Evolutionary conservation across 2,888 invertebrate genomes (phyloP).

Genomic region (Rugalucina vietnamica): DNA sequence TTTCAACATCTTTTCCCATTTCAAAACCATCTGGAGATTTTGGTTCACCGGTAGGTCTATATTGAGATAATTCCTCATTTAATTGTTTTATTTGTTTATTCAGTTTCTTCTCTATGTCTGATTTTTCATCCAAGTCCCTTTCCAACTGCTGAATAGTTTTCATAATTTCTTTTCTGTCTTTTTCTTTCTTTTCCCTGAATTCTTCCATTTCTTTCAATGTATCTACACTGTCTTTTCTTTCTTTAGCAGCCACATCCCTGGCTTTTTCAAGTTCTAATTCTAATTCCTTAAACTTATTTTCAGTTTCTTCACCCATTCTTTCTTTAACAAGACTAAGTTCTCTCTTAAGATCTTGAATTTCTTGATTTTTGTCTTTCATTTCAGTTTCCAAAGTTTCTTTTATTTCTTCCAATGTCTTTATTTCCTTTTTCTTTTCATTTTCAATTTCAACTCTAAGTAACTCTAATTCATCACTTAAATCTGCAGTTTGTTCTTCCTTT

Average conservation of each 20-base stretch:
- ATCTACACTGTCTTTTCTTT: constrained; percentile 57
- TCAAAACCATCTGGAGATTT: constrained; percentile 57
- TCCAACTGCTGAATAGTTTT: constrained; percentile 57
- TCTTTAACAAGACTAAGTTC: constrained; percentile 39
- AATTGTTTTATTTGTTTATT: constrained; percentile 59
- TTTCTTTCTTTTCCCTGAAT: constrained; percentile 54
- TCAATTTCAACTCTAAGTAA: constrained; percentile 48
- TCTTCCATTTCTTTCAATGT: constrained; percentile 58
- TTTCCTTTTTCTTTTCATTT: constrained; percentile 34
- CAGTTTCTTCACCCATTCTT: constrained; percentile 19
- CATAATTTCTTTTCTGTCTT: constrained; percentile 46
- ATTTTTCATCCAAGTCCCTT: constrained; percentile 48
- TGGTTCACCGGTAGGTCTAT: not conserved
- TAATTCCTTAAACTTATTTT: constrained; percentile 40
- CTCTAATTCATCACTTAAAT: constrained; percentile 55
- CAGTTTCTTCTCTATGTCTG: constrained; percentile 41
- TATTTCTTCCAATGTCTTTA: constrained; percentile 29
- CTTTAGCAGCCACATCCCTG: constrained; percentile 51
- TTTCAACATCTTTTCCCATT: constrained; percentile 55
- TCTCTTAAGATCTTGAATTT: constrained; percentile 25
- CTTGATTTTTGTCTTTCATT: constrained; percentile 17
- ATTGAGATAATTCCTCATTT: constrained; percentile 49
- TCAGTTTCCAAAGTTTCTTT: constrained; percentile 6
- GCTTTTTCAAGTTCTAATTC: constrained; percentile 48
- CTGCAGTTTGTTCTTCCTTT: constrained; percentile 51